Percentiles rank a stretch among this genome's conserved stretches.
Evolutionary conservation across 2,113 vertebrate genomes (phyloP).

Genomic region (Menura novaehollandiae): DNA sequence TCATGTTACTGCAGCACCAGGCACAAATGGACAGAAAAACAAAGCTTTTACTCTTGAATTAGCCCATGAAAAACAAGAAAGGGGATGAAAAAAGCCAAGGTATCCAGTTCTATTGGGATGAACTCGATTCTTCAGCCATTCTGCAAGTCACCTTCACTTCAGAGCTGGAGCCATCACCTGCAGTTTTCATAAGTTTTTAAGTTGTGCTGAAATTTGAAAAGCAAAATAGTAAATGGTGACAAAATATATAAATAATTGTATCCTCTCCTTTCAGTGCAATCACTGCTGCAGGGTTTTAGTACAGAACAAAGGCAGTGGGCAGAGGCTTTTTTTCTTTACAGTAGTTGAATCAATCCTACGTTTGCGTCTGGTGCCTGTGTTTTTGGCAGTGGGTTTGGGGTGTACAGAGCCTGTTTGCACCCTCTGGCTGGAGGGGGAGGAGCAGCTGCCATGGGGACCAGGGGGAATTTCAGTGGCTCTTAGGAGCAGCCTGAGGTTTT

Average conservation of each 20-base stretch:
- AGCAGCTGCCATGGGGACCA: not conserved
- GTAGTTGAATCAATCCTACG: not conserved
- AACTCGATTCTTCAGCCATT: not conserved
- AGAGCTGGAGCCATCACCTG: not conserved
- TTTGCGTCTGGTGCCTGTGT: rapidly evolving
- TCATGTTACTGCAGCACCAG: not conserved
- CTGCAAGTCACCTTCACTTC: not conserved
- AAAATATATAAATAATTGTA: not conserved
- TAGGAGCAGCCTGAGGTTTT: not conserved
- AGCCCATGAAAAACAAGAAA: not conserved
- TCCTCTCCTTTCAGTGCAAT: not conserved
- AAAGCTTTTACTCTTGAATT: not conserved
- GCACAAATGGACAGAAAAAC: not conserved
- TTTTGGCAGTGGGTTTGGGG: not conserved
- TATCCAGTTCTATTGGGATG: too few relatives aligned
- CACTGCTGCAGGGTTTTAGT: not conserved
- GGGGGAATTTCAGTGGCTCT: not conserved
- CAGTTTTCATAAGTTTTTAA: not conserved
- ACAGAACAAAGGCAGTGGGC: not conserved
- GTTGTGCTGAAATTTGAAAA: not conserved
- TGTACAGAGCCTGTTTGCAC: not conserved
- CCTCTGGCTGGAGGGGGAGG: not conserved
- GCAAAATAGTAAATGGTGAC: not conserved
- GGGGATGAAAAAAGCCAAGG: rapidly evolving
- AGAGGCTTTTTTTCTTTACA: not conserved